Evolutionary conservation across 2,113 vertebrate species (phyloP).

Genomic region (Lipophrys pholis): DNA sequence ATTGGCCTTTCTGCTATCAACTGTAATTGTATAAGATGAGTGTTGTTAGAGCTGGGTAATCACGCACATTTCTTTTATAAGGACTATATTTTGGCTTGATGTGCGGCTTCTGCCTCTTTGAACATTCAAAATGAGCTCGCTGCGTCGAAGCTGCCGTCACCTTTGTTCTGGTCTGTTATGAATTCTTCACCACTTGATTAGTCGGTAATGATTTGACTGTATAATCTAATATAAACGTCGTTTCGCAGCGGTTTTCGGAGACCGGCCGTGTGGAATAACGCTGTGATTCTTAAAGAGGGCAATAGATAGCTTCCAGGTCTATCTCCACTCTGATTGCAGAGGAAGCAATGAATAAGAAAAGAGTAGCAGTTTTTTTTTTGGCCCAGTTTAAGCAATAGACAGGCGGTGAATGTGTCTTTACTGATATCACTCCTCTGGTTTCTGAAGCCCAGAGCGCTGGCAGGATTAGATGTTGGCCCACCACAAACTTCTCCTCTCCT

Average conservation of each 20-base stretch:
- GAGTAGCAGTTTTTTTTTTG: constrained; percentile 18
- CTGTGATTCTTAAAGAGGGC: constrained; percentile 52
- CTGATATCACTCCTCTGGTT: constrained; percentile 63
- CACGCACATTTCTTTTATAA: constrained; percentile 6
- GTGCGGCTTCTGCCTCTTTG: constrained; percentile 10
- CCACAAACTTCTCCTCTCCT: constrained; percentile 32
- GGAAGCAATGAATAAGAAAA: constrained; percentile 42
- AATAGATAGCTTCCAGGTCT: constrained; percentile 56
- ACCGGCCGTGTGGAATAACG: constrained; percentile 11
- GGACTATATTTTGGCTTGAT: constrained; percentile 1
- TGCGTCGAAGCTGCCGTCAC: neutral
- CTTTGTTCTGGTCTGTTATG: neutral
- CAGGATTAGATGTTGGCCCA: constrained; percentile 50
- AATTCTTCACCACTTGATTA: constrained; percentile 5
- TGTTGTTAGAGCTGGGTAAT: constrained; percentile 39
- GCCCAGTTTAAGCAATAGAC: constrained; percentile 62
- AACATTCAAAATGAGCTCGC: constrained; percentile 2
- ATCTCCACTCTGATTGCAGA: constrained; percentile 31
- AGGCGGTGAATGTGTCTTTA: constrained; percentile 59
- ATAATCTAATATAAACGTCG: constrained; percentile 12
- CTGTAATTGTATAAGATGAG: constrained; percentile 58
- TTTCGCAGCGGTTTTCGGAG: constrained; percentile 12
- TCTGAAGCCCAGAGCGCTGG: constrained; percentile 40
- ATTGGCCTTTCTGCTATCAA: constrained; percentile 53
- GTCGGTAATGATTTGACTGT: constrained; percentile 7